Evolutionary conservation across 2,113 vertebrate genomes (phyloP).

Genomic region (Oriolus oriolus): DNA sequence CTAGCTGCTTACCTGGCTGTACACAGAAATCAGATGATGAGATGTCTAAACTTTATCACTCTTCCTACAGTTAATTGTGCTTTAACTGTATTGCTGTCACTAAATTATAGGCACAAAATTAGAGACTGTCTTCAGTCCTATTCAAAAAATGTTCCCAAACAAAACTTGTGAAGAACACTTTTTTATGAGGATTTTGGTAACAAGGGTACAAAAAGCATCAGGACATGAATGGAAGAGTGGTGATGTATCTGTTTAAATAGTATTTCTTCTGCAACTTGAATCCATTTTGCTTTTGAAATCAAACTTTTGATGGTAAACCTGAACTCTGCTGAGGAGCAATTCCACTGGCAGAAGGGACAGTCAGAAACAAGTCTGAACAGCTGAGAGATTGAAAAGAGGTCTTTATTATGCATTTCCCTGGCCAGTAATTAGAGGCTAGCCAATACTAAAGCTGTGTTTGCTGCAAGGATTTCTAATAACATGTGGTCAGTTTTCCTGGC

Average conservation of each 20-base stretch:
- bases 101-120: neutral
- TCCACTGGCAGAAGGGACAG: neutral
- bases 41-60: neutral
- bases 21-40: neutral
- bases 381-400: conserved; percentile 32
- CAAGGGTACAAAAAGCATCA: neutral
- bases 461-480: neutral
- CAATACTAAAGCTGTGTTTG: neutral
- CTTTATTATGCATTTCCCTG: conserved; percentile 2
- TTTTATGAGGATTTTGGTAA: neutral
- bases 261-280: neutral
- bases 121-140: neutral
- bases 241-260: neutral
- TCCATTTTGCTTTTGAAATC: conserved; percentile 1
- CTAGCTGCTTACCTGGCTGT: neutral
- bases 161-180: neutral
- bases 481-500: neutral
- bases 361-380: conserved; percentile 3
- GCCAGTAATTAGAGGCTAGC: neutral
- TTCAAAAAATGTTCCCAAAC: neutral
- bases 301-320: neutral
- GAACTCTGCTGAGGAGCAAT: neutral
- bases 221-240: neutral
- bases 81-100: neutral
- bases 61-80: neutral